Evolutionary conservation across 2,113 vertebrate species (phyloP).

Genomic region (Cebidichthys violaceus): DNA sequence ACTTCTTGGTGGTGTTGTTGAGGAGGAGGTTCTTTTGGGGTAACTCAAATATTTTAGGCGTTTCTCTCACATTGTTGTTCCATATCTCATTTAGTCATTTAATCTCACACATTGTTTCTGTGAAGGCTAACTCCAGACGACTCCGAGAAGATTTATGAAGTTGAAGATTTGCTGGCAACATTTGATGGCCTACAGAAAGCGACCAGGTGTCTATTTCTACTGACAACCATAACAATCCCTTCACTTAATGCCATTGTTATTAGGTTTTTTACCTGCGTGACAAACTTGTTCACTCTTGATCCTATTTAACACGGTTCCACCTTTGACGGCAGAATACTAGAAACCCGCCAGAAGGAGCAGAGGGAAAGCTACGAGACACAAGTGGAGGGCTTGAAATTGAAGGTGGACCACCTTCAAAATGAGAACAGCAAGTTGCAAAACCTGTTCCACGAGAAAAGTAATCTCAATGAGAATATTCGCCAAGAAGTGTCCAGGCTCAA

Average conservation of each 20-base stretch:
- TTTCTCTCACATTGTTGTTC: neutral
- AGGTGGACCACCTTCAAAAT: slow-evolving; percentile 90
- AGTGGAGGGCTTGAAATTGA: slow-evolving; percentile 88
- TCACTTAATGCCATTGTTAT: neutral
- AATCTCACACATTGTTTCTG: slow-evolving; percentile 36
- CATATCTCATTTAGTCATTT: neutral
- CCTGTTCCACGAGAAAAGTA: slow-evolving; percentile 91
- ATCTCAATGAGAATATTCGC: slow-evolving; percentile 88
- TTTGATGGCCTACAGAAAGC: slow-evolving; percentile 93
- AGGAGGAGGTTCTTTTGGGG: slow-evolving; percentile 89
- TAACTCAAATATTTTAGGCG: slow-evolving; percentile 15
- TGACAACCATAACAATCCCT: neutral
- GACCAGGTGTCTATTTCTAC: slow-evolving; percentile 83
- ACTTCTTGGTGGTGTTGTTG: slow-evolving; percentile 89
- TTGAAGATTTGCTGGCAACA: slow-evolving; percentile 89
- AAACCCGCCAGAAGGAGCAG: slow-evolving; percentile 90
- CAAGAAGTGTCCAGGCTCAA: slow-evolving; percentile 91
- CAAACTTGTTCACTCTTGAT: neutral
- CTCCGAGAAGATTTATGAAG: slow-evolving; percentile 88
- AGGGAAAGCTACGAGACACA: slow-evolving; percentile 90
- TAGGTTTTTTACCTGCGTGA: neutral
- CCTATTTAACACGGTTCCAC: neutral
- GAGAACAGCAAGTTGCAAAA: slow-evolving; percentile 92
- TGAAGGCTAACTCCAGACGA: slow-evolving; percentile 86
- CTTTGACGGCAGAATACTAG: slow-evolving; percentile 84